Conservation (phyloP, 1,140 invertebrate genomes). For the Diabrotica undecimpunctata region DNA sequence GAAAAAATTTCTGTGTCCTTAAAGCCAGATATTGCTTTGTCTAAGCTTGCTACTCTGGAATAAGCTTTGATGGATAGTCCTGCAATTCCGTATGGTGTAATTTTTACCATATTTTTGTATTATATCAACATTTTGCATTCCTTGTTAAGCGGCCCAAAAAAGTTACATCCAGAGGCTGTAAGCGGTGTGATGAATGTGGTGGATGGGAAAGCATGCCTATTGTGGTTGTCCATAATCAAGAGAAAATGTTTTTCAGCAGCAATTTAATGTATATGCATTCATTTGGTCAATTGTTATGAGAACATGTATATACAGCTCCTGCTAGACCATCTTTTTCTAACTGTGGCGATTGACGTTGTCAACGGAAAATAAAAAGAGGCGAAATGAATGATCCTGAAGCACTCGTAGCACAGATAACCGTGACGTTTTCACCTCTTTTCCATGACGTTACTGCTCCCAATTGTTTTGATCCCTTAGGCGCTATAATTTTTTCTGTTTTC, state of each 20-base stretch:
- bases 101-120: no score
- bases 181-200: not conserved
- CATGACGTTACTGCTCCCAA: no score
- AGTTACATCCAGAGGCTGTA: not conserved
- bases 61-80: constrained; percentile 11
- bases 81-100: no score
- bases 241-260: no score
- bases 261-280: constrained; percentile 36
- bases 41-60: not conserved
- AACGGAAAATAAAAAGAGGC: not conserved
- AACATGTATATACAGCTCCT: constrained; percentile 39
- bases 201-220: not conserved
- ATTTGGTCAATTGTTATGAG: constrained; percentile 43
- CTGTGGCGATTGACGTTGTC: not conserved
- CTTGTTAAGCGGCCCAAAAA: no score
- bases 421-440: constrained; percentile 12
- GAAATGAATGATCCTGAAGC: not conserved
- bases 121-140: no score
- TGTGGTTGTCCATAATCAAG: not conserved
- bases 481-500: constrained; percentile 44
- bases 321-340: constrained; percentile 32
- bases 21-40: constrained; percentile 11
- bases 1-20: constrained; percentile 6
- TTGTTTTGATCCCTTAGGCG: constrained; percentile 45
- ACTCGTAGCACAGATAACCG: not conserved